phyloP scores from a whole-genome alignment of 2,113 vertebrate genomes.

The Eonycteris spelaea region DNA sequence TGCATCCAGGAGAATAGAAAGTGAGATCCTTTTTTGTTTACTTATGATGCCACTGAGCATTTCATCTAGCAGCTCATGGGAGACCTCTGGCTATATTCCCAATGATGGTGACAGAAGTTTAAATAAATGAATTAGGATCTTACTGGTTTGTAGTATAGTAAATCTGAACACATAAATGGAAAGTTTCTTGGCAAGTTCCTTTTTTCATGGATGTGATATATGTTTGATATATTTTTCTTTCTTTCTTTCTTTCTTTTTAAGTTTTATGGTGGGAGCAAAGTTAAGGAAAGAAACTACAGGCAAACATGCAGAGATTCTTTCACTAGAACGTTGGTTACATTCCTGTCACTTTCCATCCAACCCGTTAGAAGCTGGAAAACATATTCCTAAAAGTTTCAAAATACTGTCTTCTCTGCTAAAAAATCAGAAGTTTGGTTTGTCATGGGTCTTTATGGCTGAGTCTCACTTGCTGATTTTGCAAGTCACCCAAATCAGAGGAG shows the following conservation, averaged over 20 bases:
- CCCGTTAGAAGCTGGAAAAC: not conserved
- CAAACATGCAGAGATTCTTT: not conserved
- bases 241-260: not conserved
- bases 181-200: not conserved
- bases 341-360: not conserved
- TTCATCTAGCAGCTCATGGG: slow-evolving; percentile 32
- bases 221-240: not conserved
- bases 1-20: slow-evolving; percentile 18
- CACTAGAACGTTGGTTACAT: not conserved
- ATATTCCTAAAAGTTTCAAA: not conserved
- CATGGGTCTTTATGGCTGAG: not conserved
- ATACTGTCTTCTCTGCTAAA: not conserved
- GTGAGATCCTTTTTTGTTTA: slow-evolving; percentile 58
- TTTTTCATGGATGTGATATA: slow-evolving; percentile 18
- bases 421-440: not conserved
- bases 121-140: slow-evolving; percentile 55
- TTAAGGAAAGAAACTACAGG: not conserved
- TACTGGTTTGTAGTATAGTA: not conserved
- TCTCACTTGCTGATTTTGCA: slow-evolving; percentile 19
- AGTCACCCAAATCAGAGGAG: not conserved
- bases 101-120: slow-evolving; percentile 52
- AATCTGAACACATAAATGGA: slow-evolving; percentile 25
- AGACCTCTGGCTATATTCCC: slow-evolving; percentile 39
- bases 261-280: not conserved
- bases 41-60: slow-evolving; percentile 33